A percentile compares a stretch with the other conserved stretches of the same genome.
These are phyloP conservation scores for Noturus placidus DNA, from an alignment of 2,113 vertebrate species.

Conservation along the genomic window DNA sequence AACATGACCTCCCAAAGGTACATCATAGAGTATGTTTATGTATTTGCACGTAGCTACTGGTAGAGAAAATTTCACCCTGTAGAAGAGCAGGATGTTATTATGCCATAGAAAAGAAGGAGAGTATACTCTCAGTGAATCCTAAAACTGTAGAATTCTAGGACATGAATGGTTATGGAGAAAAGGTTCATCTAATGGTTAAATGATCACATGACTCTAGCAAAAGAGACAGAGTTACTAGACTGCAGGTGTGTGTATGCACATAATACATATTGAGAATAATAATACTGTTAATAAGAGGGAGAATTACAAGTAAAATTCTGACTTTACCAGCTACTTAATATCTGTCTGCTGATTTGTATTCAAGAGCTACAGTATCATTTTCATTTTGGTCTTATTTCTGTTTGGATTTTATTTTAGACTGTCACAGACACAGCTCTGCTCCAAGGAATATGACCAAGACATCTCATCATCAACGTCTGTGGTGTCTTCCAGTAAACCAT, in stretches of 20 bases:
- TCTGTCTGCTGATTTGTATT: neutral
- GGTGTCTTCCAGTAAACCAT: neutral
- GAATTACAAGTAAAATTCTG: neutral
- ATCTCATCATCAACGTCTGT: neutral
- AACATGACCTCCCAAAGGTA: conserved; percentile 56
- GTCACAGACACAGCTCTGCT: neutral
- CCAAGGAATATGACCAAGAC: conserved; percentile 10
- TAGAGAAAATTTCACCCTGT: neutral
- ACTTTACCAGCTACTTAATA: neutral
- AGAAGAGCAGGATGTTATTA: neutral
- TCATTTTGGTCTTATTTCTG: neutral
- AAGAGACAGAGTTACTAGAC: neutral
- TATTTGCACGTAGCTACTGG: neutral
- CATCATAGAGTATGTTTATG: neutral
- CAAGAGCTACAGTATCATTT: neutral
- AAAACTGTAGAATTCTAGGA: neutral
- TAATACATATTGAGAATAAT: neutral
- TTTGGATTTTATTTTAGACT: conserved; percentile 23
- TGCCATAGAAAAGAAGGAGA: neutral
- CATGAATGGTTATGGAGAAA: neutral
- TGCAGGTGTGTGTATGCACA: neutral
- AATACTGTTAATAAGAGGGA: neutral
- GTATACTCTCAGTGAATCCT: neutral
- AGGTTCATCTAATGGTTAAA: neutral
- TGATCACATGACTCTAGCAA: neutral